Evolutionary conservation across 1,140 invertebrate genomes (phyloP), one percentile per base, ranked within the genome.

Genomic region (Drosophila novamexicana): DNA sequence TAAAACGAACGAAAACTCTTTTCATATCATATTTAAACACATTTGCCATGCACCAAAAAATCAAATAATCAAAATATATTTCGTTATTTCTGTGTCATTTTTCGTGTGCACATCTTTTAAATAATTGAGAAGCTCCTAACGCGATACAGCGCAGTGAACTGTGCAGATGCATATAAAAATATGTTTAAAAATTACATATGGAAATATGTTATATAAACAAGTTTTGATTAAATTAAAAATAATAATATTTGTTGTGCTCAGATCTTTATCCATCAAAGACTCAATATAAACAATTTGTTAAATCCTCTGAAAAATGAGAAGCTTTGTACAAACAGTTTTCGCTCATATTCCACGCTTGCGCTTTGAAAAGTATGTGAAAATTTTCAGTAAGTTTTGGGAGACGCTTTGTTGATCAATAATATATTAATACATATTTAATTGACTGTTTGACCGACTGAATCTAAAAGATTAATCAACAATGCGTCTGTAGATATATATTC

Each of bases 111-210:
- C 72, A 47, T 67, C 45, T 81, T 74, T 77, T 82, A 47, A 77
- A 77, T 81, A 78, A 81, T 82, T 82, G 57, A 81, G n/a, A 50
- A 42, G 37, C 69, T 69, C 65, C 68, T 78, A 75, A 78, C 64
- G 77, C 67, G 14, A 61, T 22, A 42, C 58, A 57, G 56, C 16
- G 12, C 12, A 53, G 1, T n/a, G 32, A 16, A 36, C 22, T 37
- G 56, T 52, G 32, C 16, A 45, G 32, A 34, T 57, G 37, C 47
- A 64, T 64, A 34, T 16, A 34, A 12, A 61, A 32, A 44, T 29
- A 44, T 42, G 40, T 12, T 22, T 44, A 37, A 36, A 47, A 12
- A 59, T 18, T 18, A 49, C 37, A 49, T 47, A 29, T 29, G 22
- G 5, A 10, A 47, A 12, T 32, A 22, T 57, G 18, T 42, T 0